phyloP scores from a whole-genome alignment of 2,113 vertebrate species.

The Megaleporinus macrocephalus region DNA sequence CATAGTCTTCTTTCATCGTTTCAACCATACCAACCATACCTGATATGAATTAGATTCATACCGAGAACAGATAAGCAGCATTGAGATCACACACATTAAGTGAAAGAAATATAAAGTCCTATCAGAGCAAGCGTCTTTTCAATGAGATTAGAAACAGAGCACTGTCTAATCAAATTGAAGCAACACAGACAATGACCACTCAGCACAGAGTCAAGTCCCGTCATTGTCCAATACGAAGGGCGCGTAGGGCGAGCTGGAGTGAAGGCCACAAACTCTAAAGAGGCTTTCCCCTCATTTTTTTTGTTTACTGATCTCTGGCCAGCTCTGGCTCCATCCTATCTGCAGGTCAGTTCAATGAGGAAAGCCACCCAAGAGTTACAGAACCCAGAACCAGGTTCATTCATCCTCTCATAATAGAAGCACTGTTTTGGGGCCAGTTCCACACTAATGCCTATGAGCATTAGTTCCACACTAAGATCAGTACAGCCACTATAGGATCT shows the following conservation, averaged over 20 bases:
- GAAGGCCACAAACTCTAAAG: conserved; percentile 24
- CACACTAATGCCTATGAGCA: not conserved
- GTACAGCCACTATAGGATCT: not conserved
- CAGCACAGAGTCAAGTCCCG: conserved; percentile 8
- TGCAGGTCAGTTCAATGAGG: not conserved
- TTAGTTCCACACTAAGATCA: not conserved
- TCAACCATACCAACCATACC: not conserved
- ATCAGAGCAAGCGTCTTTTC: not conserved
- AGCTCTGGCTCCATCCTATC: not conserved
- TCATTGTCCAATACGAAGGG: conserved; percentile 6
- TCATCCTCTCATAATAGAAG: conserved; percentile 48
- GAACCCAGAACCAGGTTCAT: conserved; percentile 5
- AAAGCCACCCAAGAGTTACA: conserved; percentile 47
- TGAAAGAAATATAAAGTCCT: not conserved
- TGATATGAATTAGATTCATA: not conserved
- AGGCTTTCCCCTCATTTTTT: conserved; percentile 31
- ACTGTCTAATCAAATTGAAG: conserved; percentile 25
- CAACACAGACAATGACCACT: conserved; percentile 26
- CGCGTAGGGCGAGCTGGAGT: conserved; percentile 5
- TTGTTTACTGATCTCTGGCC: conserved; percentile 1
- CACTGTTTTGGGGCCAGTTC: conserved; percentile 1
- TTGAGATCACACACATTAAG: not conserved
- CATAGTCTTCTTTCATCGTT: not conserved
- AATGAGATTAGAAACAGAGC: not conserved
- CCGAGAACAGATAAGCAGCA: not conserved